Conservation (phyloP, 2,797 vertebrate genomes). For the Miichthys miiuy region DNA sequence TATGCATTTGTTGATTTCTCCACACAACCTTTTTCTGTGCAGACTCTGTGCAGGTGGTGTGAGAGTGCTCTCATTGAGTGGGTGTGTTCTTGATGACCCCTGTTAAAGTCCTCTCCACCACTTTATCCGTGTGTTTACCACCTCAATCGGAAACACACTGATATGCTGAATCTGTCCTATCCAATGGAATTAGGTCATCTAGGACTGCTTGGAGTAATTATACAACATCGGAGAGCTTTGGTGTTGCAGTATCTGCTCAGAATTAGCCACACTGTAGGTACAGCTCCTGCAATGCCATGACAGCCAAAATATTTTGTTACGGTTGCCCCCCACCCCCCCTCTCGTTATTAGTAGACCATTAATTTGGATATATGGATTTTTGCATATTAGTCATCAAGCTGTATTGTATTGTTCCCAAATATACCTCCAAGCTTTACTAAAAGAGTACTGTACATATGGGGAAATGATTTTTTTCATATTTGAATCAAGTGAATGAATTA, state of each 20-base stretch:
- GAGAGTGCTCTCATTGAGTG: conserved; percentile 45
- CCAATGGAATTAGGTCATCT: conserved; percentile 76
- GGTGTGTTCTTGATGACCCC: conserved; percentile 74
- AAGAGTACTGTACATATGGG: not conserved
- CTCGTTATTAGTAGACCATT: not conserved
- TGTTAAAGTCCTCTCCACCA: conserved; percentile 53
- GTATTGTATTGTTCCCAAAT: not conserved
- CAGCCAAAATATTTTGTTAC: conserved; percentile 36
- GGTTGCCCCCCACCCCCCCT: not conserved
- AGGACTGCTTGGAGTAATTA: conserved; percentile 73
- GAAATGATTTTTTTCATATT: not conserved
- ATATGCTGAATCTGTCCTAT: conserved; percentile 61
- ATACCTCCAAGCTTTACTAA: not conserved
- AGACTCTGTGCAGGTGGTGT: conserved; percentile 13
- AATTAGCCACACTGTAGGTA: conserved; percentile 65
- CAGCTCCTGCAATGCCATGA: conserved; percentile 31
- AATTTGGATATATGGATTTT: not conserved
- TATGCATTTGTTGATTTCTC: conserved; percentile 60
- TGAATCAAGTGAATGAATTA: conserved; percentile 16
- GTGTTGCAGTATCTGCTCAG: conserved; percentile 66
- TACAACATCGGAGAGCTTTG: conserved; percentile 69
- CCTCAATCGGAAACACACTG: conserved; percentile 52
- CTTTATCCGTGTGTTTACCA: conserved; percentile 48
- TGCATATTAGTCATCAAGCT: conserved; percentile 6
- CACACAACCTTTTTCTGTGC: conserved; percentile 25